Base-by-base conservation (phyloP, 2,113 vertebrate genomes). In the Hippocampus mohnikei region DNA sequence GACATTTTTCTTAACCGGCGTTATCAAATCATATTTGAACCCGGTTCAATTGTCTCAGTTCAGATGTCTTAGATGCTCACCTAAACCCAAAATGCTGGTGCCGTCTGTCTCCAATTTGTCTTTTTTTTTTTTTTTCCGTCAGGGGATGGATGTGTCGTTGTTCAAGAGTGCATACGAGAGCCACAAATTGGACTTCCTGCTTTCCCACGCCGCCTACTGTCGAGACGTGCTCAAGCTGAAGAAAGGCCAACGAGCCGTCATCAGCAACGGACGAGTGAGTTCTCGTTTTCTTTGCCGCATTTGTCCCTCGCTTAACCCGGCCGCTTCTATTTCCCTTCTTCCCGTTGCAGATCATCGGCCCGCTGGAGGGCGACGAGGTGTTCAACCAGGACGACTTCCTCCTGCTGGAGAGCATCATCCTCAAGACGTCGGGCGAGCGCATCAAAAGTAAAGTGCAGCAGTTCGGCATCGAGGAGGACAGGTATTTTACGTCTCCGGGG, bases 331-430 rank as follows among this genome's bases (percentile, higher is more conserved):
- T 60, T 7, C 40, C 20, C 8, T 63, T 48, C 0, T 68, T 66
- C 66, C 12, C 16, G 50, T n/a, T 33, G 23, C 85, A 98, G 97
- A 91, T 99, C 77, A 95, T 98, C 72, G 97, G 97, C 42, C 97
- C 96, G 0, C 87, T 98, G 77, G 94, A 94, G 46, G 92, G 95
- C 21, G 88, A 83, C 5, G 97, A 98, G 86, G 89, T 97, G 79
- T 99, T 99, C 86, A 99, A 98, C 84, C 97, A 98, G 79, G 96
- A 98, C 1, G 97, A 99, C 88, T 98, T 98, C 78, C 94, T 97
- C 73, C 94, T 99, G 40, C 83, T 99, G 72, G 97, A 98, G 88
- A 99, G 94, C 81, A 95, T 99, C 80, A 95, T 98, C 73, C 75
- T 96, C 8, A 98, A 97, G 88, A 98, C 96, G 8, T 99, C 96